Evolutionary conservation across 2,113 vertebrate species (phyloP), one percentile per base, ranked within the genome.

Genomic region (Gobius niger): DNA sequence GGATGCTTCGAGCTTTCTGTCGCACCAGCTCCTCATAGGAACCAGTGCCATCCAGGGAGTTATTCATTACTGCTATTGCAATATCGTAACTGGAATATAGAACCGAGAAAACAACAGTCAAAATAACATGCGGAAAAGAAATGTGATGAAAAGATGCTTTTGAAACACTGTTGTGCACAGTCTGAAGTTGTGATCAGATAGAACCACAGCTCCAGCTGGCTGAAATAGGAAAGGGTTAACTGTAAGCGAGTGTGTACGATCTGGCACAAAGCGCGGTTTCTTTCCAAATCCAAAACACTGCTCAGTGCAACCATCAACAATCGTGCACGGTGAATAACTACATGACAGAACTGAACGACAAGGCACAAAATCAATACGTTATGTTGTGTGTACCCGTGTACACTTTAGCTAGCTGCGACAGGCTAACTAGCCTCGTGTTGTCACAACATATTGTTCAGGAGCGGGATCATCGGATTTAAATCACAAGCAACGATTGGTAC

Each of bases 1-100:
- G 98, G 75, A 99, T 94, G 14, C 96, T 95, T 78, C 97, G 94
- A 0, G 97, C 98, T 88, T 98, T 99, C 81, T 98, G 95, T 71
- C 98, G 94, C 90, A 99, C 95, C 66, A 98, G 96, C 90, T 99
- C 98, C 93, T 99, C 98, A 87, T 98, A 99, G 79, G 98, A 98
- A 93, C 88, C 85, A 6, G 89, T 62, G 8, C 87, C 86, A 63
- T 91, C 90, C 84, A 90, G 64, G 54, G 89, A 87, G 77, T 90
- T 90, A 77, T 91, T 91, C 90, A 91, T 91, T 14, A 57, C 70
- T 68, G 72, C 68, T 53, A 15, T 10, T 42, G 15, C 40, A 42
- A 42, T 44, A n/a, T 60, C 8, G 18, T 1, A n/a, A 44, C 40
- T 60, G 57, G 1, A 44, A 15, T 40, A 41, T 2, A 15, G 41